Base-by-base conservation (phyloP, 2,888 invertebrate genomes). In the Nomada ferruginata region DNA sequence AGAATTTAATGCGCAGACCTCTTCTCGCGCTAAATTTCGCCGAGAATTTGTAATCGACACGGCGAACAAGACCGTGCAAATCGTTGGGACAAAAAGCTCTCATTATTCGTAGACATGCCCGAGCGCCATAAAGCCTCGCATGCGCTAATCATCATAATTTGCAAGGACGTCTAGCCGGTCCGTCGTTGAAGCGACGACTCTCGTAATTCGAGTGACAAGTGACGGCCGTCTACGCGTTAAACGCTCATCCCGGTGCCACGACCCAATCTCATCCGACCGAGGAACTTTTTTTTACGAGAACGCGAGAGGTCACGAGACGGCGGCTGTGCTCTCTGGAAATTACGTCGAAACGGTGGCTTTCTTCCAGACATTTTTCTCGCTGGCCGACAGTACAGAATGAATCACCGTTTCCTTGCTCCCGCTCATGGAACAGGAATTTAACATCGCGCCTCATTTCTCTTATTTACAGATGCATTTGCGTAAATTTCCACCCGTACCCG, bases 371-470 rank as follows among this genome's bases (percentile, higher is more conserved):
- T 81, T 86, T 87, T 86, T 82, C 84, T 86, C 82, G 74, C 11
- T 18, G 57, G 23, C 69, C 69, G 82, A 76, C 85, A 66, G 61
- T 68, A 72, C 73, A 75, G 77, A 86, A 87, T 86, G 88, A 88
- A 86, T 87, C 86, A 88, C 82, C 82, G 78, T 79, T 84, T 78
- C 83, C 84, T 76, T 73, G 36, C 73, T 57, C 13, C 55, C 65
- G 61, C 68, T 70, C 71, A 55, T 77, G 82, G 81, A 85, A 81
- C 81, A 69, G 81, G 72, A 81, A 84, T 81, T 74, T 72, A 86
- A 86, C 86, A 59, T 64, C 79, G 82, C 68, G 81, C 71, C 86
- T 79, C 88, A 82, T 87, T 88, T 80, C 78, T 82, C 80, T 88
- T 79, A 84, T 87, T 87, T 85, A 87, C 87, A 74, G 78, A 66